Evolutionary conservation across 1,140 invertebrate species (phyloP).

Genomic region (Temnothorax curvispinosus): DNA sequence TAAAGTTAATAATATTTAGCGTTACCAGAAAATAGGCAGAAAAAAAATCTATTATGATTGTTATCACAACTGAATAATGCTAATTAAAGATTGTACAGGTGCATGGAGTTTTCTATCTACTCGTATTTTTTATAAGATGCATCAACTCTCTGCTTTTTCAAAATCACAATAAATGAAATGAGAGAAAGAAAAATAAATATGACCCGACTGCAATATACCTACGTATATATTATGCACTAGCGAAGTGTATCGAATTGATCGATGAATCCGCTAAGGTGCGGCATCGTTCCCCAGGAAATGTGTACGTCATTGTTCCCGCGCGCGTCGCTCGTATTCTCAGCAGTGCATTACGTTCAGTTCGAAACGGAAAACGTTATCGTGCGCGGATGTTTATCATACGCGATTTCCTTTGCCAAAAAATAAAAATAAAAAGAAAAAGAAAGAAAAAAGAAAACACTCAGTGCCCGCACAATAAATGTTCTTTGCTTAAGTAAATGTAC

Average conservation of each 20-base stretch:
- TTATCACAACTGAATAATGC: neutral
- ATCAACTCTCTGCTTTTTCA: neutral
- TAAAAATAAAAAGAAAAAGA: neutral
- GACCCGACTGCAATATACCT: neutral
- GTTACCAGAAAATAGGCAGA: neutral
- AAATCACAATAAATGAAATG: neutral
- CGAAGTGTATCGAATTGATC: conserved; percentile 41
- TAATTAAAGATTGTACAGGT: conserved; percentile 6
- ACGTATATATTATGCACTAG: conserved; percentile 43
- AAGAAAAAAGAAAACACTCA: neutral
- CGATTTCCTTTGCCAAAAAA: conserved; percentile 25
- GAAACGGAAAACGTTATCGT: conserved; percentile 48
- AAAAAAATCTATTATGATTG: neutral
- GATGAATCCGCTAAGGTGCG: conserved; percentile 34
- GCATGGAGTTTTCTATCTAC: neutral
- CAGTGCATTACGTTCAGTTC: conserved; percentile 52
- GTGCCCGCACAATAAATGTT: neutral
- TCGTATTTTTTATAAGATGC: neutral
- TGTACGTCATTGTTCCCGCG: conserved; percentile 43
- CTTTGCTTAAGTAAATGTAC: neutral
- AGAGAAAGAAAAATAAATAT: conserved; percentile 21
- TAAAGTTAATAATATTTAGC: neutral
- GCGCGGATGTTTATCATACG: conserved; percentile 42
- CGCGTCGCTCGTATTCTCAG: conserved; percentile 31
- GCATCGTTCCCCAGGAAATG: conserved; percentile 33